Base-by-base conservation (phyloP, 37 sponge, comb jelly and placozoan genomes). In the Halisarca cf. caerulea region DNA sequence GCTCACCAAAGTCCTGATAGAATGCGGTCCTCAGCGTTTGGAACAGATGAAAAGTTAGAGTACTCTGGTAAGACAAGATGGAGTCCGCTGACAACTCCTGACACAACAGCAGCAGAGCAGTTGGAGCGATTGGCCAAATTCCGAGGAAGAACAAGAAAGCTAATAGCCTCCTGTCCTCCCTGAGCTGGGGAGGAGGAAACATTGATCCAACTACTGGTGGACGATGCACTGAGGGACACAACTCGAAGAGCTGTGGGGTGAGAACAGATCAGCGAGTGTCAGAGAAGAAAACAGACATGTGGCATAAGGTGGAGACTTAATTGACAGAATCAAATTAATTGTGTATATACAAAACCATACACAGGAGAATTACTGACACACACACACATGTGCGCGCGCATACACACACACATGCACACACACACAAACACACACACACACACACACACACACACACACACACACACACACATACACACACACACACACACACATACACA, bases 1-100 rank as follows among this genome's bases (percentile, higher is more conserved):
- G 41, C 77, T 24, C 24, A 74, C 77, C 77, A 74, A 1, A 74
- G 42, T 43, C 77, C 77, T 43, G 45, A 44, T 7, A 74, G 77
- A 25, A 74, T 74, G 15, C 77, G 36, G 45, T 40, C 45, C 77
- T 40, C 45, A 20, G 42, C 24, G 1, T 37, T 44, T 68, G 69
- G 1, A 4, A 3, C 17, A 32, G 33, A 28, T 17, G 35, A 34
- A 25, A 74, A 74, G 77, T 74, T 74, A 20, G 38, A 36, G 11
- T 74, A 74, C 15, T 1, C 0, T 15, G 77, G 77, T 6, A 74
- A 44, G n/a, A 74, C 2, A 2, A 40, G 77, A 25, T 74, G 8
- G 15, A 43, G 45, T 23, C 77, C 77, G 23, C 25, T 37, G 15
- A 74, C 45, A 40, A 40, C 77, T 36, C 77, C 77, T 43, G 45